Conservation (phyloP, 2,888 invertebrate genomes). For the Andrena camellia region DNA sequence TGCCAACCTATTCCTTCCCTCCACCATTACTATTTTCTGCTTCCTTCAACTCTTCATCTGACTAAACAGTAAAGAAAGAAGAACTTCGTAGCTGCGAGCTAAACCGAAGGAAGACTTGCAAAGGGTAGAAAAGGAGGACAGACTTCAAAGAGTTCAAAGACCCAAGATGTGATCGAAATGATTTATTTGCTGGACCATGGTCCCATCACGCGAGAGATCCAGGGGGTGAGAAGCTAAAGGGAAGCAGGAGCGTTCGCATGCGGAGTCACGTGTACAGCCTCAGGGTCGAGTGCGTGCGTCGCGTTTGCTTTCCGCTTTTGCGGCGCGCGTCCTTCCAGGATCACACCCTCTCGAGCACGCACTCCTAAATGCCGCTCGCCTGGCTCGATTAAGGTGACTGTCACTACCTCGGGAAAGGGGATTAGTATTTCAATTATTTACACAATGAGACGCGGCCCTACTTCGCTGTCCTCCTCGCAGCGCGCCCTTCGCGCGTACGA, state of each 20-base stretch:
- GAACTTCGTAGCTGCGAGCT: no score
- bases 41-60: no score
- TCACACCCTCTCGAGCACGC: slow-evolving; percentile 76
- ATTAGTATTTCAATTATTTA: slow-evolving; percentile 85
- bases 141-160: neutral
- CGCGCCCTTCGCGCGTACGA: neutral
- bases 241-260: slow-evolving; percentile 65
- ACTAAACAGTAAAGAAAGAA: no score
- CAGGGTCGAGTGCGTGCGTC: slow-evolving; percentile 61
- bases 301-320: slow-evolving; percentile 76
- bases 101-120: no score
- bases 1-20: no score
- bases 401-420: slow-evolving; percentile 70
- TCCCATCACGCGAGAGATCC: slow-evolving; percentile 7
- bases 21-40: no score
- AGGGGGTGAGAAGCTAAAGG: slow-evolving; percentile 9
- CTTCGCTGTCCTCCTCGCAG: neutral
- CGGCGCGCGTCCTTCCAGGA: slow-evolving; percentile 76
- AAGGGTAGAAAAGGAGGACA: neutral
- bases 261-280: slow-evolving; percentile 83
- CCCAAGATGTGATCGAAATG: neutral
- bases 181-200: neutral
- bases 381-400: slow-evolving; percentile 61
- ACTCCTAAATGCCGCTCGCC: slow-evolving; percentile 55
- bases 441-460: slow-evolving; percentile 74